A percentile compares a stretch with the other conserved stretches of the same genome.
These are phyloP conservation scores for Orientallactaga sibirica DNA, from an alignment of 2,797 vertebrate genomes.

Conservation along the genomic window DNA sequence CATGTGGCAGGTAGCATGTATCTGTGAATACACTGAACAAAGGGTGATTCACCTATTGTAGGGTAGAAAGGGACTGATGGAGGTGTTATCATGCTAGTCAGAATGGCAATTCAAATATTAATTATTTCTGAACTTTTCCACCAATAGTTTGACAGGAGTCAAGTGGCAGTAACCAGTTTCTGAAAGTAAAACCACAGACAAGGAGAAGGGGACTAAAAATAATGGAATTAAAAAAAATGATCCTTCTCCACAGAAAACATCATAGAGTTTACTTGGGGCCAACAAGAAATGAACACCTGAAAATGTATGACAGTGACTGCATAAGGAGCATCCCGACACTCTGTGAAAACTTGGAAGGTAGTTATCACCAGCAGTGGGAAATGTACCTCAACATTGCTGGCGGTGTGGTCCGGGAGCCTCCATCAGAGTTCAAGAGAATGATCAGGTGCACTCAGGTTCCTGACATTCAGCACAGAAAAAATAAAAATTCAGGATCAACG, in stretches of 20 bases:
- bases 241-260: neutral
- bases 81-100: neutral
- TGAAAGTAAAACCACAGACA: neutral
- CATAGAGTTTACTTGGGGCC: neutral
- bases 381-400: neutral
- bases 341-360: neutral
- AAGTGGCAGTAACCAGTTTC: too few relatives aligned
- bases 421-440: neutral
- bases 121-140: neutral
- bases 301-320: neutral
- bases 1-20: neutral
- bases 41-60: too few relatives aligned
- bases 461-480: neutral
- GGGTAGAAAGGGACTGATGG: neutral
- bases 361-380: neutral
- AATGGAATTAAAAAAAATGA: neutral
- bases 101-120: neutral
- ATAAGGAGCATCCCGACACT: neutral
- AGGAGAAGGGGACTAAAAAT: too few relatives aligned
- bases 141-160: neutral
- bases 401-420: neutral
- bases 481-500: neutral
- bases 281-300: neutral
- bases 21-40: neutral
- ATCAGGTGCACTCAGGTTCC: too few relatives aligned